phyloP scores from a whole-genome alignment of 2,113 vertebrate species.

The Trinectes maculatus region DNA sequence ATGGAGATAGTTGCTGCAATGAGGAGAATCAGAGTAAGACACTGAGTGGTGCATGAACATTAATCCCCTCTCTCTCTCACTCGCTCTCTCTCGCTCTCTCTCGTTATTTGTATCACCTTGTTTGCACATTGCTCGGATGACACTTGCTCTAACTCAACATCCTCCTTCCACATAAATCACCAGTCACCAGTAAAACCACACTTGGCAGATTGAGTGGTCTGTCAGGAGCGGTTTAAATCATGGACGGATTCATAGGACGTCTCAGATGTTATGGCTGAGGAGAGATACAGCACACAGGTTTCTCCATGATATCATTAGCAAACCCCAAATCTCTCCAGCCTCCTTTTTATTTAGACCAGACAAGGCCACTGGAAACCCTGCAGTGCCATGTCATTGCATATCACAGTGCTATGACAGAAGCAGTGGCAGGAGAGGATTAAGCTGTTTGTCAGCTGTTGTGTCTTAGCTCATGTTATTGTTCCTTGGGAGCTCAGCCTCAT shows the following conservation, averaged over 20 bases:
- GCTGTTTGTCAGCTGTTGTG: slow-evolving; percentile 64
- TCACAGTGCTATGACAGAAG: slow-evolving; percentile 40
- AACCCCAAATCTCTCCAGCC: slow-evolving; percentile 1
- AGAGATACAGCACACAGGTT: slow-evolving; percentile 14
- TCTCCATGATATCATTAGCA: slow-evolving; percentile 3
- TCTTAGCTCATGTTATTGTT: slow-evolving; percentile 68
- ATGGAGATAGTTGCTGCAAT: slow-evolving; percentile 98
- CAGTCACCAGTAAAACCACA: slow-evolving; percentile 22
- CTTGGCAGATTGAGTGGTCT: slow-evolving; percentile 43
- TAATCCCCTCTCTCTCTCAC: not conserved
- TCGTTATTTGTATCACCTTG: slow-evolving; percentile 12
- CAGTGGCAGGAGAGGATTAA: slow-evolving; percentile 61
- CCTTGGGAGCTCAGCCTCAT: slow-evolving; percentile 33
- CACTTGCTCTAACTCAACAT: not conserved
- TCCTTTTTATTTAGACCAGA: slow-evolving; percentile 7
- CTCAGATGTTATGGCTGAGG: slow-evolving; percentile 21
- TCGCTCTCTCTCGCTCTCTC: not conserved
- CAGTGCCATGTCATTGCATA: slow-evolving; percentile 14
- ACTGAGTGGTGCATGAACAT: not conserved
- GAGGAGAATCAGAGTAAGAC: slow-evolving; percentile 94
- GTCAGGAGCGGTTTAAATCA: slow-evolving; percentile 50
- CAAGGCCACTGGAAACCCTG: slow-evolving; percentile 26
- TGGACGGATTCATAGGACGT: slow-evolving; percentile 13
- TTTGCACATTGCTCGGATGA: slow-evolving; percentile 9
- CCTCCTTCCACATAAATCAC: slow-evolving; percentile 19